Base-by-base conservation (phyloP, 2,797 vertebrate genomes). In the Lateolabrax maculatus region DNA sequence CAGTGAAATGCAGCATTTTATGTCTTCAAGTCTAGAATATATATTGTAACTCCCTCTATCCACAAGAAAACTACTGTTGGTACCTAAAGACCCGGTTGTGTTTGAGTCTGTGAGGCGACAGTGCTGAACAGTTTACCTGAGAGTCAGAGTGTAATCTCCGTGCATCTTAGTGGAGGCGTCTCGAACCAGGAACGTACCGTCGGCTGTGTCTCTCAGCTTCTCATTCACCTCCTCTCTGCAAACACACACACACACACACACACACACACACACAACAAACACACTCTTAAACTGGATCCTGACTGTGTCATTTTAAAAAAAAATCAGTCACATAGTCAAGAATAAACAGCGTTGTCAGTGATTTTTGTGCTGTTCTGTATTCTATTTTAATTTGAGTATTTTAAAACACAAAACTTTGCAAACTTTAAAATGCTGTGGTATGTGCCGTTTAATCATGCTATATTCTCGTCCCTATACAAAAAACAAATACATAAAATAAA, bases 151-250 rank as follows among this genome's bases (percentile, higher is more conserved):
- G 89, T 99, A 99, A 77, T 99, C 98, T 5, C 98, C 98, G 36
- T 98, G 98, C 98, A 99, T 99, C 95, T 99, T 99, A 2, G 98
- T 99, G 83, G 98, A 99, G 63, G 98, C 98, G 63, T 99, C 98
- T 91, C 98, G 95, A 85, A 99, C 98, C 95, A 99, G 91, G 90
- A 98, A 98, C 6, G 98, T 99, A 84, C 98, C 98, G 44, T 99
- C 98, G 23, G 98, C 97, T 25, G 98, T 99, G 89, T 99, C 98
- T 73, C 98, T 95, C 84, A 99, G 97, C 91, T 99, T 99, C 93
- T 99, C 98, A 34, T 99, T 99, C 58, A 99, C 98, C 89, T 99
- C 98, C 96, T 99, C 98, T 83, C 98, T 98, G 11, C 56, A 72
- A 2, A 65, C 44, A 81, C 46, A 64, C 1, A 55, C 6, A 62